Evolutionary conservation across 2,888 invertebrate species (phyloP).

Genomic region (Buathra laborator): DNA sequence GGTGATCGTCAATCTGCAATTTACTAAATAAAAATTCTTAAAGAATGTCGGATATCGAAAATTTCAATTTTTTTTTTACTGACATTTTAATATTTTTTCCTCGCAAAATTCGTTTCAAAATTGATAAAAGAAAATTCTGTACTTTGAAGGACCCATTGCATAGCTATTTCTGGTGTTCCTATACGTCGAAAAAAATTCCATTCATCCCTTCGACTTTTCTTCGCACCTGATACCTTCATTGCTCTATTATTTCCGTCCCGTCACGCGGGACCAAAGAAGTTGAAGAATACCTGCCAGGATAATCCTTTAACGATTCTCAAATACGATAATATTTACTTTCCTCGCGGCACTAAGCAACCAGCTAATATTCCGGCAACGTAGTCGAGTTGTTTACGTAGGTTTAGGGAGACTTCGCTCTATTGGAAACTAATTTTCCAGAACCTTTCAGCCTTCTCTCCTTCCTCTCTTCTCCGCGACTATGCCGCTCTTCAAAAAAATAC

Average conservation of each 20-base stretch:
- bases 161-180: neutral
- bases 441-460: slow-evolving; percentile 7
- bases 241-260: neutral
- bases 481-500: too few relatives aligned
- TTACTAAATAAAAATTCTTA: too few relatives aligned
- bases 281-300: slow-evolving; percentile 59
- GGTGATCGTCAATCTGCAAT: too few relatives aligned
- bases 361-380: slow-evolving; percentile 77
- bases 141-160: too few relatives aligned
- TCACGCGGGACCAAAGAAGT: slow-evolving; percentile 5
- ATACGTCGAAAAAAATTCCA: neutral
- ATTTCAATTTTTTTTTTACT: too few relatives aligned
- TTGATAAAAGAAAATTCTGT: too few relatives aligned
- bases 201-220: neutral
- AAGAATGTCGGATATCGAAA: too few relatives aligned
- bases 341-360: slow-evolving; percentile 67
- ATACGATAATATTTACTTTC: slow-evolving; percentile 82
- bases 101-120: too few relatives aligned
- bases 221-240: slow-evolving; percentile 5
- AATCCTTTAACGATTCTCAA: slow-evolving; percentile 75
- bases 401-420: slow-evolving; percentile 21
- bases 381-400: slow-evolving; percentile 59
- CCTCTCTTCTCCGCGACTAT: too few relatives aligned
- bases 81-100: too few relatives aligned
- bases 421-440: slow-evolving; percentile 16